phyloP scores from a whole-genome alignment of 1,140 invertebrate genomes.

The Caenorhabditis brenneri region DNA sequence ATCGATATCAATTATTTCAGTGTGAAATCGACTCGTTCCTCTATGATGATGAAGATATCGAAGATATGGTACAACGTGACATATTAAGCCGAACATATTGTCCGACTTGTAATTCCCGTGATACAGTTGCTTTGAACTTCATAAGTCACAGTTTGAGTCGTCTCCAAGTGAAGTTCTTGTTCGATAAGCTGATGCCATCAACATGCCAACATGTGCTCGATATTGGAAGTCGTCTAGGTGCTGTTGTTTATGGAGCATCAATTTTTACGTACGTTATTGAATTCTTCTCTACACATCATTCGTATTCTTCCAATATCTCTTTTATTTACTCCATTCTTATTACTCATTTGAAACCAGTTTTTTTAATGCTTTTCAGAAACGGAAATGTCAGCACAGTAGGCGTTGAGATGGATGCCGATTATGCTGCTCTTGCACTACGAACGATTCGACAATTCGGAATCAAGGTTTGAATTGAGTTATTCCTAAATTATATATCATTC shows the following conservation, averaged over 20 bases:
- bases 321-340: too few relatives aligned
- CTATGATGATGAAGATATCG: constrained; percentile 3
- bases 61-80: not conserved
- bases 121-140: not conserved
- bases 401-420: not conserved
- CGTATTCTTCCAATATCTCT: too few relatives aligned
- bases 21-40: constrained; percentile 33
- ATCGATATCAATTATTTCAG: not conserved
- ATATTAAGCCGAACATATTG: not conserved
- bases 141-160: constrained; percentile 36
- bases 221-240: constrained; percentile 11
- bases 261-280: not conserved
- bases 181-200: not conserved
- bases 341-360: too few relatives aligned
- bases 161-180: not conserved
- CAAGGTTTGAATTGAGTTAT: not conserved
- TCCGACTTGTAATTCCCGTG: not conserved
- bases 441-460: constrained; percentile 11
- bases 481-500: not conserved
- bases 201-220: constrained; percentile 19
- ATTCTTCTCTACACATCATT: not conserved
- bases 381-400: constrained; percentile 13
- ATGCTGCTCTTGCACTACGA: not conserved
- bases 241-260: constrained; percentile 1
- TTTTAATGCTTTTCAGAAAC: too few relatives aligned